These are phyloP conservation scores for Cantharis flavilabris DNA, from an alignment of 2,888 invertebrate genomes.

Conservation along the genomic window DNA sequence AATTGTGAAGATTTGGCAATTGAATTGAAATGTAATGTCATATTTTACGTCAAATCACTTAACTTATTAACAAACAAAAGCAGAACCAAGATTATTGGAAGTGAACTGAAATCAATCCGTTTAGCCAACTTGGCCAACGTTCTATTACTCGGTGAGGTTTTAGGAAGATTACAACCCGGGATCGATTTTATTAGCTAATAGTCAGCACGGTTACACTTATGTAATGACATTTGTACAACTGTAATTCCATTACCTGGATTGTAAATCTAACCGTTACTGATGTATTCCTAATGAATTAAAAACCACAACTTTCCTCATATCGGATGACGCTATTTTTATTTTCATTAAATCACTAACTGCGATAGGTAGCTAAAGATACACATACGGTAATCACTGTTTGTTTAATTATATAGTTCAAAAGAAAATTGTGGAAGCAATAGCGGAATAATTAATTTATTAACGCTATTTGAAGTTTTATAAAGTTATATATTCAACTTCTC, in stretches of 20 bases:
- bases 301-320: constrained; percentile 39
- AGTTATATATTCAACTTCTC: not conserved
- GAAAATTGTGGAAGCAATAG: not conserved
- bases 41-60: constrained; percentile 31
- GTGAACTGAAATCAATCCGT: constrained; percentile 39
- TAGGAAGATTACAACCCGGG: constrained; percentile 49
- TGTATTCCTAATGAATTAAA: constrained; percentile 48
- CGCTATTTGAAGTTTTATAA: too few species aligned
- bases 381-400: not conserved
- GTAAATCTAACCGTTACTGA: constrained; percentile 51
- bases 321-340: constrained; percentile 4
- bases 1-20: not conserved
- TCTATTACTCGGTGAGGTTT: constrained; percentile 46
- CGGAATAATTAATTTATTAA: not conserved
- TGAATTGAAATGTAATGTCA: constrained; percentile 16
- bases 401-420: not conserved
- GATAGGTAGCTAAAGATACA: not conserved
- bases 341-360: not conserved
- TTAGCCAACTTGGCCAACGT: constrained; percentile 41
- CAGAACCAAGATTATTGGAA: constrained; percentile 27
- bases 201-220: constrained; percentile 55
- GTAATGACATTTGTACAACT: constrained; percentile 55
- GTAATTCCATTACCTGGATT: constrained; percentile 55
- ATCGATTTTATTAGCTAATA: constrained; percentile 57
- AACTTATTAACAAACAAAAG: constrained; percentile 32